Evolutionary conservation across 2,888 invertebrate species (phyloP).

Genomic region (Conus canariensis): DNA sequence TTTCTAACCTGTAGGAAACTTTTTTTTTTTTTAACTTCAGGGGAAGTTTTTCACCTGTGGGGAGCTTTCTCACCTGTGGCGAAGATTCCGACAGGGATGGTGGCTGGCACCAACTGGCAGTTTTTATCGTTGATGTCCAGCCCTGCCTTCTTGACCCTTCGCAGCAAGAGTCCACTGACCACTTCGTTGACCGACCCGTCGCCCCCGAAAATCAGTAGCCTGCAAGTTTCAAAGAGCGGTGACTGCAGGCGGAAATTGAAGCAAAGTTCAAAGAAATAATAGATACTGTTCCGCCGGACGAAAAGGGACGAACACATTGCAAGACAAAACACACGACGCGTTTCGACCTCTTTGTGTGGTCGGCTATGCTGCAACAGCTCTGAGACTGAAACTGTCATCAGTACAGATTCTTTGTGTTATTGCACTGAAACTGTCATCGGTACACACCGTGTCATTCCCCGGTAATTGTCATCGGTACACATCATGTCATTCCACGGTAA

Average conservation of each 20-base stretch:
- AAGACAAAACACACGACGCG: too few relatives aligned
- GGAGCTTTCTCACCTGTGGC: neutral
- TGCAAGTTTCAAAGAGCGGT: neutral
- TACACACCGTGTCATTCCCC: too few relatives aligned
- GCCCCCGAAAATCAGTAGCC: neutral
- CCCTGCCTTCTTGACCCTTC: neutral
- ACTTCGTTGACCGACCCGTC: conserved; percentile 16
- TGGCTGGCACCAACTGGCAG: neutral
- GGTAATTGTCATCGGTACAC: too few relatives aligned
- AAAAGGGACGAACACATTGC: neutral
- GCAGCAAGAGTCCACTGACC: neutral
- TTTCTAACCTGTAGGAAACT: too few relatives aligned
- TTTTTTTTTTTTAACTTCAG: too few relatives aligned
- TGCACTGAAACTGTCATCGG: too few relatives aligned
- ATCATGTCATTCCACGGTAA: too few relatives aligned
- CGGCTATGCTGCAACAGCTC: neutral
- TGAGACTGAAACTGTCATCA: too few relatives aligned
- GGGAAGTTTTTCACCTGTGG: too few relatives aligned
- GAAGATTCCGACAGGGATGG: neutral
- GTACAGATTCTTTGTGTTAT: too few relatives aligned
- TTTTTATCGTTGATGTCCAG: neutral
- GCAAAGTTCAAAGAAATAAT: neutral
- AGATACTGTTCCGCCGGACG: neutral
- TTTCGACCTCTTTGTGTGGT: neutral
- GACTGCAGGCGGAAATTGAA: too few relatives aligned